Conservation (phyloP, 2,797 vertebrate genomes). For the Loris lydekkerianus region DNA sequence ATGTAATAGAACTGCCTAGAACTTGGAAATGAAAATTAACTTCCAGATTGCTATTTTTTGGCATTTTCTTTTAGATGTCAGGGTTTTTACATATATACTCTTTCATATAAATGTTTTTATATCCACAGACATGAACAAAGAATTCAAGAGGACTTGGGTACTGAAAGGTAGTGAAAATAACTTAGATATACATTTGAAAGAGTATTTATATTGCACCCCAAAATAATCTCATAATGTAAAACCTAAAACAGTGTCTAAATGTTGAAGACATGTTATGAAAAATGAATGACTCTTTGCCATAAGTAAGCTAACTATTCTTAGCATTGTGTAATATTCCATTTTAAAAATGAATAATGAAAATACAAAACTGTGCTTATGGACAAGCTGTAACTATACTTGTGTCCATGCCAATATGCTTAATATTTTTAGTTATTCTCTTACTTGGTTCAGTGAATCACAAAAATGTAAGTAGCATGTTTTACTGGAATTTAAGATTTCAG, state of each 20-base stretch:
- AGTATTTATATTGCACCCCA: background rate
- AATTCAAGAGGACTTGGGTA: constrained; percentile 47
- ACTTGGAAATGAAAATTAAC: background rate
- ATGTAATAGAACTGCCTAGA: background rate
- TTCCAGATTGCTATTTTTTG: background rate
- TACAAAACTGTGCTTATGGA: background rate
- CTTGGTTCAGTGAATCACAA: background rate
- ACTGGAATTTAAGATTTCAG: background rate
- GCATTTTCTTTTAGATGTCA: background rate
- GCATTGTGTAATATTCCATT: background rate
- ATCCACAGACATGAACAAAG: constrained; percentile 48
- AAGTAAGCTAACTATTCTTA: background rate
- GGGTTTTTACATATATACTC: background rate
- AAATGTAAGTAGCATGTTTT: constrained; percentile 26
- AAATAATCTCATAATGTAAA: background rate
- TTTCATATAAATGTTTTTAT: constrained; percentile 42
- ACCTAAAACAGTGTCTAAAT: background rate
- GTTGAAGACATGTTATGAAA: background rate
- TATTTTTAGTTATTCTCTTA: background rate
- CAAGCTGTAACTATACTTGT: background rate
- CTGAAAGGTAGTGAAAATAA: constrained; percentile 52
- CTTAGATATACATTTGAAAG: background rate
- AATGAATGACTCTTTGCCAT: background rate
- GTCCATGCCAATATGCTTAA: background rate
- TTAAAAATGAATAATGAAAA: background rate